Conservation (phyloP, 64 coral and sea anemone genomes). For the Pocillopora verrucosa region DNA sequence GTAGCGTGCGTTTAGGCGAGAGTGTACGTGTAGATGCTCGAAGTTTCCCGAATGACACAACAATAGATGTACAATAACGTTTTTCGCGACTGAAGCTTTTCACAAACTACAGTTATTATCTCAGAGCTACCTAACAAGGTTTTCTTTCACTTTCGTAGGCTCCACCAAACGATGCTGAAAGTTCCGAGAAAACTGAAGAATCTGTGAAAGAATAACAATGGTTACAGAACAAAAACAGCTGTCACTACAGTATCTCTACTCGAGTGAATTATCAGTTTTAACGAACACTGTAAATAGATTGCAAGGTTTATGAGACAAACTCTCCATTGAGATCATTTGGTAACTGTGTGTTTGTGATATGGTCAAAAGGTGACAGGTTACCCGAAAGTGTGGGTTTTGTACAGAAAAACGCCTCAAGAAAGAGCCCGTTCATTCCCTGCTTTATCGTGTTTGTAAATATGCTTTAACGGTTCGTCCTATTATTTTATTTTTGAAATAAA, state of each 20-base stretch:
- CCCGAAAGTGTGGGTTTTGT: neutral
- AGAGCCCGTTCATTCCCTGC: neutral
- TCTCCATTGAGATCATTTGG: too few relatives aligned
- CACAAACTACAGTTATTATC: neutral
- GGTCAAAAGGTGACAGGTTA: neutral
- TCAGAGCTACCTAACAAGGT: neutral
- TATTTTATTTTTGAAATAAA: neutral
- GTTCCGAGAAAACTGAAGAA: constrained; percentile 22
- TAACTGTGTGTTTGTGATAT: neutral
- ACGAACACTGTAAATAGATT: constrained; percentile 8
- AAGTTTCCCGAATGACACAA: neutral
- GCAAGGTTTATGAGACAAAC: neutral
- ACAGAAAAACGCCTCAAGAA: neutral
- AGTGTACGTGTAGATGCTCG: neutral
- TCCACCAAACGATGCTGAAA: neutral
- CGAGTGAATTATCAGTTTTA: neutral
- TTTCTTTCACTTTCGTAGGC: neutral
- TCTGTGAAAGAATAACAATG: neutral
- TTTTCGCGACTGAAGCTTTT: neutral
- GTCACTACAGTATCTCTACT: neutral
- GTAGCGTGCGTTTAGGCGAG: neutral
- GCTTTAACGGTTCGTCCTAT: neutral
- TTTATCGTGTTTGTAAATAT: neutral
- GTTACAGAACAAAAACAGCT: neutral
- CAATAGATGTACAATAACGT: neutral